Evolutionary conservation across 2,797 vertebrate species (phyloP).

Genomic region (Lycodopsis pacificus): DNA sequence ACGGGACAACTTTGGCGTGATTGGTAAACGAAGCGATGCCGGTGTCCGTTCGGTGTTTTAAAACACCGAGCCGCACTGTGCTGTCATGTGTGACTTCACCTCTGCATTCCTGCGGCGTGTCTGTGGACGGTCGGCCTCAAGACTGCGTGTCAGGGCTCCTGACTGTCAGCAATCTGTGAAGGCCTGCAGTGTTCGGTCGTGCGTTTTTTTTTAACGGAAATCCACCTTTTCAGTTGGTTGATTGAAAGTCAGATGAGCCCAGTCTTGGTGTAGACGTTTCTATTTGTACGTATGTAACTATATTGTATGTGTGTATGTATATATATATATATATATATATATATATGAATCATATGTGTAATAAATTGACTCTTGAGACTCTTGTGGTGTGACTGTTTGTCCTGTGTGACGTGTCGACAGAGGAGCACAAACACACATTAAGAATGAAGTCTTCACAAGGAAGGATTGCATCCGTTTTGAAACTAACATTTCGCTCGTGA

Average conservation of each 20-base stretch:
- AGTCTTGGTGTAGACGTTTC: slow-evolving; percentile 40
- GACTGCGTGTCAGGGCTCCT: slow-evolving; percentile 59
- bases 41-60: slow-evolving; percentile 14
- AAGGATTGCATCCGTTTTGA: slow-evolving; percentile 11
- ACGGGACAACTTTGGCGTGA: not conserved
- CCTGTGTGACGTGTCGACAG: not conserved
- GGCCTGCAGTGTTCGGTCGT: not conserved
- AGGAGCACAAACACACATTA: slow-evolving; percentile 3
- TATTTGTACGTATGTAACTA: slow-evolving; percentile 68
- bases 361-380: slow-evolving; percentile 68
- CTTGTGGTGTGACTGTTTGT: not conserved
- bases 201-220: slow-evolving; percentile 9
- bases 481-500: slow-evolving; percentile 21
- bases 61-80: slow-evolving; percentile 12
- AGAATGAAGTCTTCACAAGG: slow-evolving; percentile 6
- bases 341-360: slow-evolving; percentile 51
- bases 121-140: slow-evolving; percentile 51
- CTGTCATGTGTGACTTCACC: slow-evolving; percentile 19
- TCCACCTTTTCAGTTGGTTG: slow-evolving; percentile 23
- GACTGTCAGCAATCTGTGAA: slow-evolving; percentile 44
- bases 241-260: slow-evolving; percentile 25
- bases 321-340: not conserved
- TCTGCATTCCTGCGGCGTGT: slow-evolving; percentile 59
- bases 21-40: not conserved
- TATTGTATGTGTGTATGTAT: slow-evolving; percentile 56